Evolutionary conservation across 2,888 invertebrate genomes (phyloP).

Genomic region (Phorcus lineatus): DNA sequence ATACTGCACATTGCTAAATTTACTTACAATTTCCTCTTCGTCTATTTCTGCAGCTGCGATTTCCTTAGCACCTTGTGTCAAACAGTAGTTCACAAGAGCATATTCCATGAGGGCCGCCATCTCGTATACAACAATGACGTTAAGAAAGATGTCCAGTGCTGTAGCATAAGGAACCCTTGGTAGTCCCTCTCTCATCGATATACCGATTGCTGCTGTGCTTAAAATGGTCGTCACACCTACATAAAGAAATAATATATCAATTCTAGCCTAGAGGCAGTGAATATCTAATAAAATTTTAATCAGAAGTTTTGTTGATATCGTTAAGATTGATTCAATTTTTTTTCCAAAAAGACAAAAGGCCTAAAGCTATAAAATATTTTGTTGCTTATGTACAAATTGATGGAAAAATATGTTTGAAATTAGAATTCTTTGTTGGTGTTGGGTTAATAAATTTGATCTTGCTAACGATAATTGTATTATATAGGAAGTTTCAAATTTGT

Average conservation of each 20-base stretch:
- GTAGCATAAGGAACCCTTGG: constrained; percentile 74
- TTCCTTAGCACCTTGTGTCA: constrained; percentile 42
- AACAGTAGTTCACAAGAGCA: constrained; percentile 74
- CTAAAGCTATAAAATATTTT: no score
- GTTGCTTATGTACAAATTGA: no score
- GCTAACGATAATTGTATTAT: no score
- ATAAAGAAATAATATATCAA: neutral
- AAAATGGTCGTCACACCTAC: constrained; percentile 92
- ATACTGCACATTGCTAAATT: neutral
- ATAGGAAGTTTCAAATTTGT: no score
- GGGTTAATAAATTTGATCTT: no score
- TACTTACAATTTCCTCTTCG: constrained; percentile 36
- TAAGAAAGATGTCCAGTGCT: constrained; percentile 73
- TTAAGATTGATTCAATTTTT: no score
- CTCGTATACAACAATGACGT: constrained; percentile 71
- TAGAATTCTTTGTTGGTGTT: no score
- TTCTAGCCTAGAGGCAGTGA: no score
- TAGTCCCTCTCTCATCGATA: constrained; percentile 71
- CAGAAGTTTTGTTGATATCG: no score
- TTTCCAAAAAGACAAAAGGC: no score
- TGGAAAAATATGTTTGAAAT: no score
- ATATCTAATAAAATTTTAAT: no score
- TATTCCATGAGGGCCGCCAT: constrained; percentile 74
- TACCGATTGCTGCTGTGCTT: constrained; percentile 85
- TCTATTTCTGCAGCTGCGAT: constrained; percentile 45